A percentile compares a stretch with the other conserved stretches of the same genome.
phyloP scores from a whole-genome alignment of 2,888 invertebrate species.

The Megamerina dolium region DNA sequence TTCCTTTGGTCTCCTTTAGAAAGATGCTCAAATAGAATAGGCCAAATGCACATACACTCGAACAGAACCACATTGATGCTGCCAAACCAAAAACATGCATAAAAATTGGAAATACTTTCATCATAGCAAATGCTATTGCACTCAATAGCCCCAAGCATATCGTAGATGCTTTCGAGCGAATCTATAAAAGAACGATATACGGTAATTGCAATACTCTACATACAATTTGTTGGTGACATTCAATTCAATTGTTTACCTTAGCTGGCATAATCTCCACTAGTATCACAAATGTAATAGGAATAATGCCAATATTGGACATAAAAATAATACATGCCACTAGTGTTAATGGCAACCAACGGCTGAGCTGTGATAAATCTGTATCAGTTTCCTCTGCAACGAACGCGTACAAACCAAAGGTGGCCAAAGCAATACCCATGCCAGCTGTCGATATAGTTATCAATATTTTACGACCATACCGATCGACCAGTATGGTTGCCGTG shows the following conservation, averaged over 20 bases:
- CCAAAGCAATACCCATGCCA: conserved; percentile 33
- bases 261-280: conserved; percentile 41
- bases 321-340: conserved; percentile 40
- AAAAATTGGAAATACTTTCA: conserved; percentile 40
- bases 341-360: conserved; percentile 33
- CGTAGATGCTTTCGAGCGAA: conserved; percentile 35
- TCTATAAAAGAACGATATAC: conserved; percentile 12
- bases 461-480: conserved; percentile 38
- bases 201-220: too few species aligned
- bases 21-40: conserved; percentile 36
- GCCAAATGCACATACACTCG: conserved; percentile 30
- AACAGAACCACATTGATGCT: conserved; percentile 41
- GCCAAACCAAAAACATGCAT: conserved; percentile 34
- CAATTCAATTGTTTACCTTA: conserved; percentile 29
- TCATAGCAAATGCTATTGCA: conserved; percentile 27
- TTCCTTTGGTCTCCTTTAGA: conserved; percentile 44
- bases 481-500: conserved; percentile 37
- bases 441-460: conserved; percentile 36
- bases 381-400: conserved; percentile 25
- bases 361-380: conserved; percentile 28
- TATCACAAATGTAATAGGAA: conserved; percentile 40
- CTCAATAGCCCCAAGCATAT: conserved; percentile 34
- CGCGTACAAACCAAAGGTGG: conserved; percentile 36
- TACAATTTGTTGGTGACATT: background rate
- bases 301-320: conserved; percentile 37